Conservation (phyloP, 2,888 invertebrate genomes). For the Euplexia lucipara region DNA sequence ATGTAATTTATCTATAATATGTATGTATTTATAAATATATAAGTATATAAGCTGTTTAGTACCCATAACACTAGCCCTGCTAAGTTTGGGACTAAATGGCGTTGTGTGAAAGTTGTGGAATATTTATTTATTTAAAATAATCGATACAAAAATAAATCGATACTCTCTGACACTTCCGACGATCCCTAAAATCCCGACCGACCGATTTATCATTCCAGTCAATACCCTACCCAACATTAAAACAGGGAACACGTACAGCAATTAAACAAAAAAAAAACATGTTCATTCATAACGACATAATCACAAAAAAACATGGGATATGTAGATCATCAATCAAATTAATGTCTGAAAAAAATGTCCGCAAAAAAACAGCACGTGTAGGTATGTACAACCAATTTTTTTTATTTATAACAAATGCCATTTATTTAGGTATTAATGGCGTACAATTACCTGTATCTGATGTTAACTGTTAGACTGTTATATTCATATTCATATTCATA, state of each 20-base stretch:
- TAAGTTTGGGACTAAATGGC: no score
- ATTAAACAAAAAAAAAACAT: constrained; percentile 38
- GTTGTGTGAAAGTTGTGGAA: no score
- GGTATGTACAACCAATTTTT: constrained; percentile 19
- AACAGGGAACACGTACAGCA: constrained; percentile 8
- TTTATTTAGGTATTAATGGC: constrained; percentile 16
- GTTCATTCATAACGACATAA: constrained; percentile 42
- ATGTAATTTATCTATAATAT: no score
- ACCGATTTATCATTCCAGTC: constrained; percentile 38
- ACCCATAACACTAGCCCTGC: no score
- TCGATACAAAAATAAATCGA: no score
- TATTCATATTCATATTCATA: no score
- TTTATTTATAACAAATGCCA: constrained; percentile 30
- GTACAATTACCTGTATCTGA: background rate
- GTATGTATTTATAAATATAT: no score
- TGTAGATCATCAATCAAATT: constrained; percentile 52
- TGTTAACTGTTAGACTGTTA: no score
- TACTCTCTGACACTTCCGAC: no score
- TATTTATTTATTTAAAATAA: no score
- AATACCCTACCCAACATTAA: constrained; percentile 17
- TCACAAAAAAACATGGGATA: constrained; percentile 48
- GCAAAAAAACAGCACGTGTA: constrained; percentile 10
- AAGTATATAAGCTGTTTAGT: no score
- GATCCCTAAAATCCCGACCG: no score
- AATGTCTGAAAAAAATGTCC: constrained; percentile 35